phyloP scores from a whole-genome alignment of 30 jellyfish, hydroid and myxozoan genomes.

The Hydractinia echinata region DNA sequence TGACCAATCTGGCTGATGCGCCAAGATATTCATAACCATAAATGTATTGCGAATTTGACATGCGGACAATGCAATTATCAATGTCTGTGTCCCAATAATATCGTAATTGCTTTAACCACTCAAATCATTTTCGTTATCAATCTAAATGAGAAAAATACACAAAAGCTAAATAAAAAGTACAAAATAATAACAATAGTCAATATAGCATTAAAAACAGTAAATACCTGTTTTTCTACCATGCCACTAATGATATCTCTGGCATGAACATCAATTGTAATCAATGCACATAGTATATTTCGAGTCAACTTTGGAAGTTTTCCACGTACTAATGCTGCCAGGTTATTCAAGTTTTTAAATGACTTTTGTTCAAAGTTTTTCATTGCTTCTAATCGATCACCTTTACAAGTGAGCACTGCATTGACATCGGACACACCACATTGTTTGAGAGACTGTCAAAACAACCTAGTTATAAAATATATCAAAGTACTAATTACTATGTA shows the following conservation, averaged over 20 bases:
- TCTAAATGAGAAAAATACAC: constrained; percentile 34
- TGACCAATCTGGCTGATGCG: constrained; percentile 92
- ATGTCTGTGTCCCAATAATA: constrained; percentile 94
- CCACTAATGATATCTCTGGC: constrained; percentile 93
- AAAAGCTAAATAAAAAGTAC: not conserved
- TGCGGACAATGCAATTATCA: constrained; percentile 89
- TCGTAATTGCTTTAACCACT: constrained; percentile 90
- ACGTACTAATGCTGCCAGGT: constrained; percentile 95
- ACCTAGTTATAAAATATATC: constrained; percentile 41
- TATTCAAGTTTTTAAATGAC: constrained; percentile 76
- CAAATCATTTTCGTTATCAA: constrained; percentile 60
- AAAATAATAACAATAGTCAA: not conserved
- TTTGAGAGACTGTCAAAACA: constrained; percentile 90
- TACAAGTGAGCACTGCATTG: constrained; percentile 48
- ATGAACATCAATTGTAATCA: constrained; percentile 96
- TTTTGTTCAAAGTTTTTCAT: constrained; percentile 66
- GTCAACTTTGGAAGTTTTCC: constrained; percentile 82
- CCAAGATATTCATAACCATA: constrained; percentile 97
- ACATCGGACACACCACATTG: constrained; percentile 91
- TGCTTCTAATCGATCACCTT: constrained; percentile 51
- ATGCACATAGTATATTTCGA: constrained; percentile 84
- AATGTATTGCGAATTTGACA: constrained; percentile 86
- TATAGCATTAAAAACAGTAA: not conserved
- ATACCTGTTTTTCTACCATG: constrained; percentile 76
- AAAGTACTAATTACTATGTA: not conserved